These are phyloP conservation scores for Dioctria linearis DNA, from an alignment of 2,888 invertebrate genomes.

Conservation along the genomic window DNA sequence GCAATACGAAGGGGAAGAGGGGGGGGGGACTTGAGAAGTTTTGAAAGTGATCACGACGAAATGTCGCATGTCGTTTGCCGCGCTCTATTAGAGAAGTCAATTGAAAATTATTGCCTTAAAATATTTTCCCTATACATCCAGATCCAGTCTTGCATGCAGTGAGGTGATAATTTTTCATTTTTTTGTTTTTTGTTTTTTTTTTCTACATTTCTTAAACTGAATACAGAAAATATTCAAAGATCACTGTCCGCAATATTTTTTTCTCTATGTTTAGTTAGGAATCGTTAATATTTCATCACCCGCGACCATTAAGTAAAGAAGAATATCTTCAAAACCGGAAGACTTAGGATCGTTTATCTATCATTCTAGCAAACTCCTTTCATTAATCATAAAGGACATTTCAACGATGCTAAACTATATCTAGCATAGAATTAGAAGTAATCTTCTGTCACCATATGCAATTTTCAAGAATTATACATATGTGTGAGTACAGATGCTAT, in stretches of 20 bases:
- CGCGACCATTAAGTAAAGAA: too few relatives aligned
- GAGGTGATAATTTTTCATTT: too few relatives aligned
- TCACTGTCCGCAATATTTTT: too few relatives aligned
- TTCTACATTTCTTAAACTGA: too few relatives aligned
- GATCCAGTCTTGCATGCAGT: too few relatives aligned
- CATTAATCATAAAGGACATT: constrained; percentile 44
- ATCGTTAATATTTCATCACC: too few relatives aligned
- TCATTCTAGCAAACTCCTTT: background rate
- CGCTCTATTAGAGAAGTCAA: background rate
- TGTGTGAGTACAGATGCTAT: background rate
- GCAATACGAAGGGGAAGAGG: too few relatives aligned
- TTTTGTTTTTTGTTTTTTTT: too few relatives aligned
- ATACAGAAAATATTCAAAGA: too few relatives aligned
- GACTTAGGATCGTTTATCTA: background rate
- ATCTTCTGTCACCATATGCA: constrained; percentile 46
- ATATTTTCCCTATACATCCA: background rate
- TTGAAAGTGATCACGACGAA: constrained; percentile 25
- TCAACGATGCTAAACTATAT: background rate
- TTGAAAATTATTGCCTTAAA: constrained; percentile 4
- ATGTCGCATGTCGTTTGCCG: background rate
- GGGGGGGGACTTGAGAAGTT: background rate
- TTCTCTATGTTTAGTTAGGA: too few relatives aligned
- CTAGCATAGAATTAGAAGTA: constrained; percentile 8
- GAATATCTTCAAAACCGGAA: background rate
- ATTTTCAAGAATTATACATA: constrained; percentile 42